A percentile compares a stretch with the other conserved stretches of the same genome.
These are phyloP conservation scores for Cinara cedri DNA, from an alignment of 2,888 invertebrate species.

Conservation along the genomic window DNA sequence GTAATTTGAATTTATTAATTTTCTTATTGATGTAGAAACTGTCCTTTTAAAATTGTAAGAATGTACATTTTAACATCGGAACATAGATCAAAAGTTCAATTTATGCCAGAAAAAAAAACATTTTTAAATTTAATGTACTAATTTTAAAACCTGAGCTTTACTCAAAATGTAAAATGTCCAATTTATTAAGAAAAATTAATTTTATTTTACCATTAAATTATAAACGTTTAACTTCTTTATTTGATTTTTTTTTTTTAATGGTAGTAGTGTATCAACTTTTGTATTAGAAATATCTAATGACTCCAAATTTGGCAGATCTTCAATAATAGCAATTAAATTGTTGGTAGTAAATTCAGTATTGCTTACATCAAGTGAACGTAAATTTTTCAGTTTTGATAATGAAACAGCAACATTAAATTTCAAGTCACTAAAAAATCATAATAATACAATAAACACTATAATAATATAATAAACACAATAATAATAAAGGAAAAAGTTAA, in stretches of 20 bases:
- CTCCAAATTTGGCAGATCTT: constrained; percentile 70
- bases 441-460: not conserved
- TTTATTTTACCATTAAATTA: constrained; percentile 49
- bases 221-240: constrained; percentile 61
- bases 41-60: no score
- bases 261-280: constrained; percentile 69
- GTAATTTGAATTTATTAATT: no score
- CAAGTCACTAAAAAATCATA: constrained; percentile 61
- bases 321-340: constrained; percentile 71
- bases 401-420: constrained; percentile 66
- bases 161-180: not conserved
- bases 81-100: no score
- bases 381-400: constrained; percentile 68
- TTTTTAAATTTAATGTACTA: not conserved
- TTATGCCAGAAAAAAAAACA: not conserved
- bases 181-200: not conserved
- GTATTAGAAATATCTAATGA: constrained; percentile 73
- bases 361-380: constrained; percentile 70
- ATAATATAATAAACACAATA: not conserved
- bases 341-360: constrained; percentile 73
- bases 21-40: no score
- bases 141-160: not conserved
- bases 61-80: no score
- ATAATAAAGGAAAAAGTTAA: no score
- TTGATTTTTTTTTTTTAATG: constrained; percentile 68